These are phyloP conservation scores for Pomacea canaliculata DNA, from an alignment of 2,888 invertebrate genomes.

Conservation along the genomic window DNA sequence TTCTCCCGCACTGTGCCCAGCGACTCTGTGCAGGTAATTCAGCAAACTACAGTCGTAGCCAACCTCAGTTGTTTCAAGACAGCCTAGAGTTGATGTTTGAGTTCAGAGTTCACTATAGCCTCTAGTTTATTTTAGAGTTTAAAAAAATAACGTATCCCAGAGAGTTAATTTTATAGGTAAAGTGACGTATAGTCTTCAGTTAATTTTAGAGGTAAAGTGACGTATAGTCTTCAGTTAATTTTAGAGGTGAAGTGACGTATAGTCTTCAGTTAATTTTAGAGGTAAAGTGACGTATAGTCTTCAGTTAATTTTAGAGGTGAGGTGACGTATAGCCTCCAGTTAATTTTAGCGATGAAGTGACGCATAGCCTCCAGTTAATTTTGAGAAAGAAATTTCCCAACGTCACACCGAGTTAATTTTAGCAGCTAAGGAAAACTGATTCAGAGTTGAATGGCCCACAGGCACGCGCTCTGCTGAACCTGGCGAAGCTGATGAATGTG, in stretches of 20 bases:
- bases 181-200: not conserved
- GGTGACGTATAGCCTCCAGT: not conserved
- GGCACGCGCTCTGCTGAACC: constrained; percentile 39
- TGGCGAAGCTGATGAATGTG: constrained; percentile 46
- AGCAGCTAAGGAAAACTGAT: not conserved
- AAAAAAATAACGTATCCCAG: too few relatives aligned
- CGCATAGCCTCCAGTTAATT: not conserved
- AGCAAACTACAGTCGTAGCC: too few relatives aligned
- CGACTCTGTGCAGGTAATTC: constrained; percentile 51
- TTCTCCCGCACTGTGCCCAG: constrained; percentile 61
- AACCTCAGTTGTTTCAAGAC: too few relatives aligned
- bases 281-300: not conserved
- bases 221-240: not conserved
- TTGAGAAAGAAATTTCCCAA: too few relatives aligned
- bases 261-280: not conserved
- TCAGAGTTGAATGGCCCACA: not conserved
- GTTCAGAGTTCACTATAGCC: too few relatives aligned
- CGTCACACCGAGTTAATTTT: too few relatives aligned
- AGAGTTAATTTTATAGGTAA: not conserved
- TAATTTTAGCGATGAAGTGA: not conserved
- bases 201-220: not conserved
- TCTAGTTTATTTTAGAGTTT: too few relatives aligned
- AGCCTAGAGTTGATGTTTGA: too few relatives aligned
- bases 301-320: too few relatives aligned
- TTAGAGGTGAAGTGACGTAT: not conserved